Conservation (phyloP, 2,888 invertebrate genomes). For the Aphrophora alni region DNA sequence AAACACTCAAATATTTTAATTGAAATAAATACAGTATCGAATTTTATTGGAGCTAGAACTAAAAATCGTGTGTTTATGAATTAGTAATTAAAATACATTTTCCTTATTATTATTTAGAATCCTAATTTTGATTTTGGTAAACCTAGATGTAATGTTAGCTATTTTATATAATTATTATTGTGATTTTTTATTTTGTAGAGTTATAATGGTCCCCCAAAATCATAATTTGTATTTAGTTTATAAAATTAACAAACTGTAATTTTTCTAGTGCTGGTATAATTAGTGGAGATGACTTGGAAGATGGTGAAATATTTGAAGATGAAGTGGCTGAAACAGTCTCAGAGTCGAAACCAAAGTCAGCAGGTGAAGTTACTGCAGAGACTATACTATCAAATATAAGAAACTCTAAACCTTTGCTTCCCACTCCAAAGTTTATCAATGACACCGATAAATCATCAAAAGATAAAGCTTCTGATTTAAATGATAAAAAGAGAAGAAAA, state of each 20-base stretch:
- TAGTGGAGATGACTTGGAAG: conserved; percentile 74
- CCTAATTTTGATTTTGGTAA: no score
- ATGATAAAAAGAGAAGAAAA: conserved; percentile 54
- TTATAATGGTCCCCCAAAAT: no score
- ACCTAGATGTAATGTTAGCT: no score
- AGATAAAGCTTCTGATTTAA: neutral
- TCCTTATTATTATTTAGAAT: no score
- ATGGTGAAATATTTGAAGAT: conserved; percentile 83
- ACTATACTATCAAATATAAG: neutral
- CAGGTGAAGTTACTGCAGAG: conserved; percentile 14
- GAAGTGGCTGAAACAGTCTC: conserved; percentile 61
- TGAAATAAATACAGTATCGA: no score
- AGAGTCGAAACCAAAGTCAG: conserved; percentile 48
- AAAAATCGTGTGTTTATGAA: no score
- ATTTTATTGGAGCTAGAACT: no score
- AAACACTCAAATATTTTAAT: no score
- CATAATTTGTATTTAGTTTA: no score
- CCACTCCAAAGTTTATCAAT: neutral
- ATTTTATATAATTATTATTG: no score
- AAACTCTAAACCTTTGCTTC: neutral
- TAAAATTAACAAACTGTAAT: neutral
- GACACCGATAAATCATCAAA: neutral
- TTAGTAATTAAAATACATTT: no score
- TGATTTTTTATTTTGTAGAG: no score
- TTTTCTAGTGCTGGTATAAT: conserved; percentile 28